These are phyloP conservation scores for Plutomurus gul DNA, from an alignment of 1,140 invertebrate species.

Conservation along the genomic window DNA sequence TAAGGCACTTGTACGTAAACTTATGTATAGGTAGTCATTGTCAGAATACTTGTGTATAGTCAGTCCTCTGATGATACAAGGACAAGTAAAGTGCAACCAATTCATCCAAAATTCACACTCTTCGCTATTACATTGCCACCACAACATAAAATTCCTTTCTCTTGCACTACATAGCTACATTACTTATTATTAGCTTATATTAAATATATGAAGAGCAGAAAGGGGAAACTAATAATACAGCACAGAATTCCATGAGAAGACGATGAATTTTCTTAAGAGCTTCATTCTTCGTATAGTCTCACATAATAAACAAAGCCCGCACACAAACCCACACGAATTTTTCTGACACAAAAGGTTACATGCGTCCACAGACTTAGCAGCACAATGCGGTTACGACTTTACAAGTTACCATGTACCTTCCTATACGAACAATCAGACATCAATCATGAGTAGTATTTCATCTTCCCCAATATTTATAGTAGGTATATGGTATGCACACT, in stretches of 20 bases:
- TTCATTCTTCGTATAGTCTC: background rate
- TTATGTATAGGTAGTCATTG: background rate
- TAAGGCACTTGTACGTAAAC: background rate
- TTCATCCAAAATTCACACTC: background rate
- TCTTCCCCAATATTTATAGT: no score
- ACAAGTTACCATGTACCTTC: no score
- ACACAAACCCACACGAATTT: background rate
- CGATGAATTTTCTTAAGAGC: constrained; percentile 25
- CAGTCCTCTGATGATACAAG: no score
- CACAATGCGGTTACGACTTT: no score
- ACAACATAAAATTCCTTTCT: background rate
- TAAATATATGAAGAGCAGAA: background rate
- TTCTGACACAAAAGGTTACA: background rate
- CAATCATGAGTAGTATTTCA: no score
- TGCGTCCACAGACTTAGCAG: no score
- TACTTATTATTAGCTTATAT: no score
- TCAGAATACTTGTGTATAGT: no score
- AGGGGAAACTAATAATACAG: background rate
- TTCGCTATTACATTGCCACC: background rate
- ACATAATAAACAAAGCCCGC: background rate
- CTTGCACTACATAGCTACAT: no score
- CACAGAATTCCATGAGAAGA: constrained; percentile 12
- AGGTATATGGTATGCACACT: no score
- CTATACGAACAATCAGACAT: no score
- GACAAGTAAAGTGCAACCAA: background rate